These are phyloP conservation scores for Xerus inauris DNA, from an alignment of 2,113 vertebrate genomes.

Conservation along the genomic window DNA sequence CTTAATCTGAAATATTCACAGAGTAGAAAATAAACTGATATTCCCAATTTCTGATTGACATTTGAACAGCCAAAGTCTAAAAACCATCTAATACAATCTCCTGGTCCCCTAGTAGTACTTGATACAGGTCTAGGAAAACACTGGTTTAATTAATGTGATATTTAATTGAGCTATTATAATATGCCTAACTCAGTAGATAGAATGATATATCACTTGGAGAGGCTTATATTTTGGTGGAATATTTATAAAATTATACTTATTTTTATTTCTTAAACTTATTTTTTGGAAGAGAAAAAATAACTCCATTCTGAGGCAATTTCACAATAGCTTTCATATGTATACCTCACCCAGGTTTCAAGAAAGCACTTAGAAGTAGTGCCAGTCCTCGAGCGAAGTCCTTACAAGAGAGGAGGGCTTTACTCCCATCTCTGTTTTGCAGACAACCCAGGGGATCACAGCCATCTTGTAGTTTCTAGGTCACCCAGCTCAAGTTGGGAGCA, in stretches of 20 bases:
- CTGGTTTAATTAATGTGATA: background rate
- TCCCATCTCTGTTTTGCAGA: background rate
- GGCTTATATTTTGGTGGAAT: background rate
- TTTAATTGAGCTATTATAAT: background rate
- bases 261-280: background rate
- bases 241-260: background rate
- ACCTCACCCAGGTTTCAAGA: background rate
- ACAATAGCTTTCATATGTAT: background rate
- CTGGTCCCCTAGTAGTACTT: background rate
- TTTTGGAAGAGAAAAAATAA: constrained; percentile 7
- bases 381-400: background rate
- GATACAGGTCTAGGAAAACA: background rate
- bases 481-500: too few species aligned
- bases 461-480: background rate
- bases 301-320: background rate
- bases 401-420: background rate
- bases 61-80: background rate
- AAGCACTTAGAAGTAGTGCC: background rate
- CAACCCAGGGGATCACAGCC: background rate
- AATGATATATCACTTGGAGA: background rate
- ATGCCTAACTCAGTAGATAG: background rate
- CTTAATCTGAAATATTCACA: background rate
- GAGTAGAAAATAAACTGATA: background rate
- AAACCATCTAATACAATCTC: background rate
- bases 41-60: background rate